These are phyloP conservation scores for Corydoras maculifer DNA, from an alignment of 2,113 vertebrate genomes.

Conservation along the genomic window DNA sequence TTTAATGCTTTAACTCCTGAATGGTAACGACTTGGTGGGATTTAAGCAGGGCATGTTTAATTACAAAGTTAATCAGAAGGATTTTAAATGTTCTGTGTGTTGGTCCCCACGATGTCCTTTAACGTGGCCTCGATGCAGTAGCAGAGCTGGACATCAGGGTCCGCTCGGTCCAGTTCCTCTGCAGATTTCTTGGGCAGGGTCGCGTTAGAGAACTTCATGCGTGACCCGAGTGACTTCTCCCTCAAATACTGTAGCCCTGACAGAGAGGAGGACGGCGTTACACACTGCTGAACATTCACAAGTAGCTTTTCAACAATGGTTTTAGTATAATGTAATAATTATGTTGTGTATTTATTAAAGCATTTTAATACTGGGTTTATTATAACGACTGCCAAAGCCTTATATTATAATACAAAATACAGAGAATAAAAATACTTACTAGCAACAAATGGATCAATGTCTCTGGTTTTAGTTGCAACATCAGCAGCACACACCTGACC, in stretches of 20 bases:
- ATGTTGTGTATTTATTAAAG: too few species aligned
- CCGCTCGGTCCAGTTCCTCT: constrained; percentile 68
- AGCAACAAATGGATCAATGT: constrained; percentile 88
- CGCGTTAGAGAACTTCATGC: constrained; percentile 59
- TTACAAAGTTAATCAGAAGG: too few species aligned
- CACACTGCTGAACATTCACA: neutral
- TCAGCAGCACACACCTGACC: constrained; percentile 96
- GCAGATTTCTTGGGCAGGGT: constrained; percentile 62
- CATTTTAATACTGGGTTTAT: too few species aligned
- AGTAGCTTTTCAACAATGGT: neutral
- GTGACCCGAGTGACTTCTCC: constrained; percentile 68
- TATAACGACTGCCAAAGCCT: too few species aligned
- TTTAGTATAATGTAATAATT: too few species aligned
- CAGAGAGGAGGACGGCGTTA: constrained; percentile 1
- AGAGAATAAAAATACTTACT: constrained; percentile 64
- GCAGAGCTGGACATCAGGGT: constrained; percentile 89
- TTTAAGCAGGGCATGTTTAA: too few species aligned
- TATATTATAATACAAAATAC: too few species aligned
- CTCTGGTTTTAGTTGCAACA: constrained; percentile 85
- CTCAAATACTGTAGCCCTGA: constrained; percentile 86
- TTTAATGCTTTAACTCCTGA: too few species aligned
- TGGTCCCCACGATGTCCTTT: constrained; percentile 90
- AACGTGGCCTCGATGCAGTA: constrained; percentile 90
- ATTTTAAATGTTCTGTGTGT: constrained; percentile 61
- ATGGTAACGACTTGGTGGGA: too few species aligned